Evolutionary conservation across 2,113 vertebrate genomes (phyloP).

Genomic region (Australoheros scitulus): DNA sequence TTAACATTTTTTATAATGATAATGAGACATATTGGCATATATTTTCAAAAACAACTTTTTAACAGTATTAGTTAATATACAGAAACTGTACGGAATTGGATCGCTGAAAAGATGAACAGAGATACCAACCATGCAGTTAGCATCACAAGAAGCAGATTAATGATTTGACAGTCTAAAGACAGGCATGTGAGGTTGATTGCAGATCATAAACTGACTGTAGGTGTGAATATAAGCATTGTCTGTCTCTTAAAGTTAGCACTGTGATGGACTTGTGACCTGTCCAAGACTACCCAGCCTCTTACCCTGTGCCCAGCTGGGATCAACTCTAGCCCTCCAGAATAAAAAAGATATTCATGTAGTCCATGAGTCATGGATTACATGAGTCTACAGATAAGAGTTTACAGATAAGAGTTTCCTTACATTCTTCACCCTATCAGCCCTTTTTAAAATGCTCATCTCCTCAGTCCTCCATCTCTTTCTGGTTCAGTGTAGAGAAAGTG

Average conservation of each 20-base stretch:
- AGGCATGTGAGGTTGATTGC: neutral
- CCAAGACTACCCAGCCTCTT: neutral
- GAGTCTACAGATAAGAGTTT: conserved; percentile 43
- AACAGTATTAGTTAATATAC: neutral
- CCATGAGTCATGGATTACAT: conserved; percentile 43
- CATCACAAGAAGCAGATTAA: neutral
- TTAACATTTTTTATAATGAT: neutral
- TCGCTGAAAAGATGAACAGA: neutral
- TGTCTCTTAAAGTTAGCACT: neutral
- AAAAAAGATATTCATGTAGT: conserved; percentile 51
- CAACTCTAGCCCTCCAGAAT: neutral
- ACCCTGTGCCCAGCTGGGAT: neutral
- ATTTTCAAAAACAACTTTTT: neutral
- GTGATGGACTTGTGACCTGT: neutral
- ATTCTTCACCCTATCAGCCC: neutral
- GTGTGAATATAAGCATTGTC: neutral
- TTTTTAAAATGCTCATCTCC: conserved; percentile 7
- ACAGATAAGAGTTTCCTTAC: neutral
- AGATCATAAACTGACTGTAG: neutral
- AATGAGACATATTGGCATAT: neutral
- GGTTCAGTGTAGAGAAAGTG: neutral
- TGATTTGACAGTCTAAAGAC: neutral
- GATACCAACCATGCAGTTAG: neutral
- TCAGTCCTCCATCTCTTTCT: neutral
- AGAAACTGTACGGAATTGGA: neutral